Evolutionary conservation across 2,113 vertebrate genomes (phyloP).

Genomic region (Synchiropus splendidus): DNA sequence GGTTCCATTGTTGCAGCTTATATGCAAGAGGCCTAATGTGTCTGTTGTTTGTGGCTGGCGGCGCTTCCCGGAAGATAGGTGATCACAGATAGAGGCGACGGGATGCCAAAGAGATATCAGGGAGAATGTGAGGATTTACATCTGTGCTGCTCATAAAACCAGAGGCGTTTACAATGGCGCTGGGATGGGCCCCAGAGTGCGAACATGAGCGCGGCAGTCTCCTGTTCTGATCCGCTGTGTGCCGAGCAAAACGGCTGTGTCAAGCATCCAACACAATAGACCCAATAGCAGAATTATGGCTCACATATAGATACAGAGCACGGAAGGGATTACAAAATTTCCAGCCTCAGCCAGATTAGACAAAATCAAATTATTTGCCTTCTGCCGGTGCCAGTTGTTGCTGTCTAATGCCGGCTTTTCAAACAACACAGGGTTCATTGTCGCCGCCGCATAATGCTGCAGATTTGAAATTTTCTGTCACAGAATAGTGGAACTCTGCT

Average conservation of each 20-base stretch:
- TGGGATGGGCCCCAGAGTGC: constrained; percentile 21
- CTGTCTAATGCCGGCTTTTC: constrained; percentile 67
- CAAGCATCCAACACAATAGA: constrained; percentile 39
- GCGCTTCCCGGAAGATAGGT: constrained; percentile 52
- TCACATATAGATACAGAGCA: constrained; percentile 31
- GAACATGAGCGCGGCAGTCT: constrained; percentile 19
- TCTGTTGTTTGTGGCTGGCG: constrained; percentile 45
- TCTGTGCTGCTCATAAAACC: constrained; percentile 51
- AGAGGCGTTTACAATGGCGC: constrained; percentile 40
- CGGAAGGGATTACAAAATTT: constrained; percentile 57
- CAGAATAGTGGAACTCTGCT: constrained; percentile 51
- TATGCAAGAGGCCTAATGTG: constrained; percentile 45
- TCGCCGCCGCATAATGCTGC: constrained; percentile 53
- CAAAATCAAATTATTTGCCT: constrained; percentile 68
- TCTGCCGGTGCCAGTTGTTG: constrained; percentile 56
- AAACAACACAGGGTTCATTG: constrained; percentile 68
- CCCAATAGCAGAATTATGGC: constrained; percentile 35
- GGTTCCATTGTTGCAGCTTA: constrained; percentile 50
- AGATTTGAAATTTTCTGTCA: constrained; percentile 67
- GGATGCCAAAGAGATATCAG: constrained; percentile 46
- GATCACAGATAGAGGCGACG: constrained; percentile 52
- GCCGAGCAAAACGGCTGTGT: constrained; percentile 30
- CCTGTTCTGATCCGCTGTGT: constrained; percentile 32
- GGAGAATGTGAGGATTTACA: constrained; percentile 61
- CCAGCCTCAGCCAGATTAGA: constrained; percentile 63